phyloP scores from a whole-genome alignment of 2,888 invertebrate genomes.

The Yponomeuta cagnagella region DNA sequence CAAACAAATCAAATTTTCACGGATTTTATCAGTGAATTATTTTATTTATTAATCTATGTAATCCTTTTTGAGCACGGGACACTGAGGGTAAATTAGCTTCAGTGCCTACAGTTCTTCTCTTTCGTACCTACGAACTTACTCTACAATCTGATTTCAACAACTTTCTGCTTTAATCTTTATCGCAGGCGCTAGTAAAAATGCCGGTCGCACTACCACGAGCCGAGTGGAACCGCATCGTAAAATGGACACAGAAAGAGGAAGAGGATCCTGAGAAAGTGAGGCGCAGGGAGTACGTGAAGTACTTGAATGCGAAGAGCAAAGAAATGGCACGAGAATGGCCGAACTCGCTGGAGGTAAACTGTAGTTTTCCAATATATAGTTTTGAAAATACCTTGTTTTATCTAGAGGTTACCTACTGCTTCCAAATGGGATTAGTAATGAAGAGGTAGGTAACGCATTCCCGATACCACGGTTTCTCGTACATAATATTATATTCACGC shows the following conservation, averaged over 20 bases:
- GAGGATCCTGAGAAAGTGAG: conserved; percentile 47
- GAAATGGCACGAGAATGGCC: conserved; percentile 62
- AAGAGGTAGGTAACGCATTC: not conserved
- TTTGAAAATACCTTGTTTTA: conserved; percentile 13
- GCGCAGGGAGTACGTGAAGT: conserved; percentile 44
- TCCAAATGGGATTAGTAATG: too few species aligned
- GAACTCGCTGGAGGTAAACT: conserved; percentile 51
- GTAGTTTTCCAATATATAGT: too few species aligned
- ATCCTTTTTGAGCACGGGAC: too few species aligned
- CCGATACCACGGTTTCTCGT: too few species aligned
- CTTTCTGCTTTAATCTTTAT: not conserved
- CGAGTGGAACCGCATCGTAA: conserved; percentile 49
- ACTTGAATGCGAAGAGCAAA: conserved; percentile 42
- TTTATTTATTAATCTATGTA: too few species aligned
- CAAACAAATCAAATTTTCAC: too few species aligned
- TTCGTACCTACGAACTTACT: too few species aligned
- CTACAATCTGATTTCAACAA: not conserved
- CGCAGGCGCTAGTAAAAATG: conserved; percentile 29
- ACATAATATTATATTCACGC: too few species aligned
- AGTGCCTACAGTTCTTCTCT: too few species aligned
- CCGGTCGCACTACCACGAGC: conserved; percentile 47
- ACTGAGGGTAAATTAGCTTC: too few species aligned
- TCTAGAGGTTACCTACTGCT: too few species aligned
- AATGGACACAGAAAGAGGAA: conserved; percentile 40
- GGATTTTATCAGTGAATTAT: too few species aligned